Evolutionary conservation across 2,113 vertebrate species (phyloP), one percentile per base, ranked within the genome.

Genomic region (Psilopsiagon aymara): DNA sequence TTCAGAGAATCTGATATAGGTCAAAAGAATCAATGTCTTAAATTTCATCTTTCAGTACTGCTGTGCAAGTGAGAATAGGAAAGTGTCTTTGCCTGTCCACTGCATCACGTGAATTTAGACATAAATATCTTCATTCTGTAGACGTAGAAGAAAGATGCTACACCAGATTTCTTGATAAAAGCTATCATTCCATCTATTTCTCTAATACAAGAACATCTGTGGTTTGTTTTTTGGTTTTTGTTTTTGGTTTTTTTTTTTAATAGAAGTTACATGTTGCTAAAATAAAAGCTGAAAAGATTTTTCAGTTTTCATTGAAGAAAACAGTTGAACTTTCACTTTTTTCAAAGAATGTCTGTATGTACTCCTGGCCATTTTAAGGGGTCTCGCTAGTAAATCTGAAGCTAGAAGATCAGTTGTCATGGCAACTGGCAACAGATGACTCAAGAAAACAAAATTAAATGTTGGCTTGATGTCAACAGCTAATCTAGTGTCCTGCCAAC

Each of bases 371-470:
- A 84, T 96, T 96, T 91, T 87, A 95, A 91, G 87, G 86, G 66
- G 53, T 94, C 47, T 84, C 41, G 79, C 94, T 96, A 92, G 95
- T 96, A 97, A 95, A 94, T 92, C 86, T 92, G 86, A 92, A 82
- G 86, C 64, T 92, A 68, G 89, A 89, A 95, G 93, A 96, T 86
- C 91, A 89, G 95, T 97, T 96, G 95, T 95, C 96, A 97, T 95
- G 91, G 95, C 57, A 96, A 96, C 95, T 92, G 92, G 95, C 89
- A 96, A 95, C 94, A 97, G 96, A 97, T 95, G 96, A 97, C 91
- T 96, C 91, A 97, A 96, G 93, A 95, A 96, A 96, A 96, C 95
- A 87, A 92, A 97, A 96, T 95, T 95, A 96, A 95, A 97, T 95
- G 96, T 95, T 97, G 96, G 96, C 96, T 95, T 86, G 86, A 87